These are phyloP conservation scores for Ommatoiulus sabulosus DNA, from an alignment of 2,888 invertebrate species.

Conservation along the genomic window DNA sequence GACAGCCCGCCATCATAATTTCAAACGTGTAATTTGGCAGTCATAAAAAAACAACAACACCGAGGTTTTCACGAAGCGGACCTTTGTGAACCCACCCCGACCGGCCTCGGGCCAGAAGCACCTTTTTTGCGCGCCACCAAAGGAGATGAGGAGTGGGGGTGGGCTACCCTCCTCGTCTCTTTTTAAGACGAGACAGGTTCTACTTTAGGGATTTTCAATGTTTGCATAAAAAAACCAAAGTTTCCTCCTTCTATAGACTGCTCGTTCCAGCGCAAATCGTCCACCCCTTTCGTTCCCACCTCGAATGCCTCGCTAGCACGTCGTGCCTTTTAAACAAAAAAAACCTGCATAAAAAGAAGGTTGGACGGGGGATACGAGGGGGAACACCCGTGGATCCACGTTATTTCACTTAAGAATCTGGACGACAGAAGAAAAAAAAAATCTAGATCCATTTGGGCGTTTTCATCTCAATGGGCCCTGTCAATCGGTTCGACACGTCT, in stretches of 20 bases:
- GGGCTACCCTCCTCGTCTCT: background rate
- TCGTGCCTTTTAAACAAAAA: background rate
- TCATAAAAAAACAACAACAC: background rate
- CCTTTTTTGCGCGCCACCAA: conserved; percentile 47
- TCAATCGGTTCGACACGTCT: conserved; percentile 47
- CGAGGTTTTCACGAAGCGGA: background rate
- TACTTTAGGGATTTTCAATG: background rate
- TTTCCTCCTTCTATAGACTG: conserved; percentile 2
- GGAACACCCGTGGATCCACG: conserved; percentile 22
- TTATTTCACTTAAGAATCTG: conserved; percentile 27
- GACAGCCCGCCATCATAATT: conserved; percentile 27
- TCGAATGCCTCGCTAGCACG: background rate
- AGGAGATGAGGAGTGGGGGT: conserved; percentile 30
- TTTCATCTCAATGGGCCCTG: background rate
- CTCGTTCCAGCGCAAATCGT: conserved; percentile 12
- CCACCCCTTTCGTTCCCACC: conserved; percentile 15
- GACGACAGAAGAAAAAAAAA: conserved; percentile 2
- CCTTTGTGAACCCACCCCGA: conserved; percentile 21
- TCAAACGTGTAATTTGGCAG: conserved; percentile 28
- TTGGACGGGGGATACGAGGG: background rate
- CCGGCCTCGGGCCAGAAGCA: conserved; percentile 20
- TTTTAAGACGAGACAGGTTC: conserved; percentile 45
- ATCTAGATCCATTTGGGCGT: conserved; percentile 38
- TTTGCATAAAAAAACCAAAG: conserved; percentile 25
- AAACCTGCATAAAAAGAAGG: background rate